These are phyloP conservation scores for Avahi laniger DNA, from an alignment of 2,797 vertebrate species.

Conservation along the genomic window DNA sequence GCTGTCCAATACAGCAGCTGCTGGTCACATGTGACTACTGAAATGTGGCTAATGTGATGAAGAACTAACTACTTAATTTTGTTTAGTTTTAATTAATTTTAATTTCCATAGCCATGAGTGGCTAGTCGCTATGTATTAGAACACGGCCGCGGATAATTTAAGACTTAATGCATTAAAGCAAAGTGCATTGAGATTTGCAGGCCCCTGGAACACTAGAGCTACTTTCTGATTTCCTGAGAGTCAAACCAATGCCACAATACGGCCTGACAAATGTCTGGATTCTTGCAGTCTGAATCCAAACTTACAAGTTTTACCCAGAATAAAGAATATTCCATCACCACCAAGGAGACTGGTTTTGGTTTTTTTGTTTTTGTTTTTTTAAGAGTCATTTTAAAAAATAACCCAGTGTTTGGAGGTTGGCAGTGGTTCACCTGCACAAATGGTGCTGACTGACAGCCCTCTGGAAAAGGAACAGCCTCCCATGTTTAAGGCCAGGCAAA, in stretches of 20 bases:
- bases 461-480: neutral
- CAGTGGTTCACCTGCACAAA: neutral
- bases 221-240: neutral
- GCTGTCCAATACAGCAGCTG: neutral
- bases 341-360: neutral
- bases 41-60: neutral
- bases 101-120: neutral
- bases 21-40: neutral
- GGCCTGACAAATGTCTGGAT: neutral
- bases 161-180: neutral
- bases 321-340: neutral
- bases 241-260: neutral
- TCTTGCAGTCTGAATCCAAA: constrained; percentile 31
- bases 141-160: neutral
- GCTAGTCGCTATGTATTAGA: neutral
- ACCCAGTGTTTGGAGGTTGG: neutral
- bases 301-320: neutral
- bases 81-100: neutral
- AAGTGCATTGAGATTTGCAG: neutral
- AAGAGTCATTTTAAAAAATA: neutral
- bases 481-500: neutral
- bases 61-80: neutral
- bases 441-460: neutral
- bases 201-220: neutral
- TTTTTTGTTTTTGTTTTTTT: neutral